These are phyloP conservation scores for Akabosia matsudoensis DNA, from an alignment of 1,140 invertebrate genomes.

Conservation along the genomic window DNA sequence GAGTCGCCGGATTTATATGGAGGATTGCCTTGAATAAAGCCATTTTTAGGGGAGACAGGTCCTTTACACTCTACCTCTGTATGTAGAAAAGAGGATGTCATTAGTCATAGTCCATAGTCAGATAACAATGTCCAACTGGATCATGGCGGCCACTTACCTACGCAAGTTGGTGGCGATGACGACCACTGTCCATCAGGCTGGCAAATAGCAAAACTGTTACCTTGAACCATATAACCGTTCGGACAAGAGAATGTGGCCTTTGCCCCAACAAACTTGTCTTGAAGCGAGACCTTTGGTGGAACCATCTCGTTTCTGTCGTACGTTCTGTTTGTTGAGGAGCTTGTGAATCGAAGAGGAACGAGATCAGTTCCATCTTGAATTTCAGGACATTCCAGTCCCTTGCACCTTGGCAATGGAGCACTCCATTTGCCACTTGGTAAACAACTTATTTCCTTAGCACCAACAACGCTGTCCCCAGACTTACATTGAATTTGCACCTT, in stretches of 20 bases:
- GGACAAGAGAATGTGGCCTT: constrained; percentile 75
- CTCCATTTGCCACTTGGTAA: constrained; percentile 80
- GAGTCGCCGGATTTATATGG: constrained; percentile 76
- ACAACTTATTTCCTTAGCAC: constrained; percentile 67
- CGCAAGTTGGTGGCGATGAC: constrained; percentile 32
- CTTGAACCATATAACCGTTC: constrained; percentile 71
- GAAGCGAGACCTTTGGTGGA: constrained; percentile 54
- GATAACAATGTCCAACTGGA: no score
- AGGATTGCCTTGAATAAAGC: constrained; percentile 67
- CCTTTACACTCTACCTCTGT: constrained; percentile 72
- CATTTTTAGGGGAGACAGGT: constrained; percentile 69
- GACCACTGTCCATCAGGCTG: constrained; percentile 76
- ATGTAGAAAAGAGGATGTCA: not conserved
- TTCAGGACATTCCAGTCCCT: constrained; percentile 58
- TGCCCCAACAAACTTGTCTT: constrained; percentile 71
- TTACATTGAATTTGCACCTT: constrained; percentile 70
- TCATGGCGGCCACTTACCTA: no score
- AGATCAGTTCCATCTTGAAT: not conserved
- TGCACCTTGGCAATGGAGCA: constrained; percentile 71
- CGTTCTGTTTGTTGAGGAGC: not conserved
- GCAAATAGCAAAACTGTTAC: constrained; percentile 69
- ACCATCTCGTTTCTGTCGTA: constrained; percentile 19
- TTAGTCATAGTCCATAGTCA: no score
- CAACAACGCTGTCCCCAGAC: constrained; percentile 77
- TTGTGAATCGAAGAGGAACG: not conserved